phyloP scores from a whole-genome alignment of 1,140 invertebrate genomes.

The Calliopsis andreniformis region DNA sequence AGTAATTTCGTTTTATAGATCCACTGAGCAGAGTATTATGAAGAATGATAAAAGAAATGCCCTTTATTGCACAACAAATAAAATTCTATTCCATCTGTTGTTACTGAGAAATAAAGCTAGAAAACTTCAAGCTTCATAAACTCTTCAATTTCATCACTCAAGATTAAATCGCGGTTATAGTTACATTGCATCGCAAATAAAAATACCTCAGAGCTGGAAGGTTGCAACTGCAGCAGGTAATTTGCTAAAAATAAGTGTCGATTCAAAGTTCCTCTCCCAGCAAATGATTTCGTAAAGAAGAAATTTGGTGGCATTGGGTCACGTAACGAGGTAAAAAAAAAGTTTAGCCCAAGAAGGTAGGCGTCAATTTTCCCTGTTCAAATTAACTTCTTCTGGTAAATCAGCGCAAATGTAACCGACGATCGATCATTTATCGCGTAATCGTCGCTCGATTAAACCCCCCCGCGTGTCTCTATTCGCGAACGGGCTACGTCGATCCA shows the following conservation, averaged over 20 bases:
- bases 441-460: conserved; percentile 1
- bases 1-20: too few relatives aligned
- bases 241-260: neutral
- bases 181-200: too few relatives aligned
- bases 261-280: neutral
- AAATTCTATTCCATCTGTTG: too few relatives aligned
- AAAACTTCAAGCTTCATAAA: too few relatives aligned
- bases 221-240: neutral
- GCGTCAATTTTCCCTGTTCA: neutral
- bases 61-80: too few relatives aligned
- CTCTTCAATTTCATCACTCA: too few relatives aligned
- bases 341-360: neutral
- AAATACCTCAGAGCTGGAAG: neutral
- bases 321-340: neutral
- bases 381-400: neutral
- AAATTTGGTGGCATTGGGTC: neutral
- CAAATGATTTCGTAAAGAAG: neutral
- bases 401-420: neutral
- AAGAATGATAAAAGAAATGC: too few relatives aligned
- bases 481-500: conserved; percentile 27
- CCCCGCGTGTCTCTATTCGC: conserved; percentile 24
- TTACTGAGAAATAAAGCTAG: too few relatives aligned
- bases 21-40: too few relatives aligned
- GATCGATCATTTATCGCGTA: conserved; percentile 13
- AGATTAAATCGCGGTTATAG: too few relatives aligned